Evolutionary conservation across 2,797 vertebrate genomes (phyloP), one percentile per base, ranked within the genome.

Genomic region (Malurus splendens): DNA sequence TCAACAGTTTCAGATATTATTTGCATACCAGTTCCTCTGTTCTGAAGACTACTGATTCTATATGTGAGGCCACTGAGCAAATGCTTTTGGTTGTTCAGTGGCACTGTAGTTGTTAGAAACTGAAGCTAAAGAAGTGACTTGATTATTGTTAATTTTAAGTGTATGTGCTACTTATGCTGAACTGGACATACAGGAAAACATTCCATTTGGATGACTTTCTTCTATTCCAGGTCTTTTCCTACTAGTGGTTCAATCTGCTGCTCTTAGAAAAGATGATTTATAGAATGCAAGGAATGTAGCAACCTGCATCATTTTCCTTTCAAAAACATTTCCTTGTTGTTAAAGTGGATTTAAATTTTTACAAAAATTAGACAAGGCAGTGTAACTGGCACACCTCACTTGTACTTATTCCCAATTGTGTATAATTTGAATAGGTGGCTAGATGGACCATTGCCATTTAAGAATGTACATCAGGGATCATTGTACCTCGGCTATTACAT

Each of bases 381-480:
- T 98, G 97, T 98, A 97, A 96, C 97, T 97, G 97, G 97, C 97
- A 97, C 97, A 96, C 96, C 97, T 96, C 97, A 97, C 96, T 96
- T 97, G 95, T 97, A 97, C 96, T 96, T 97, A 97, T 95, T 96
- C 96, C 97, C 96, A 95, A 90, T 96, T 96, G 87, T 76, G 82
- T 97, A 96, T 96, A 97, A 97, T 97, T 96, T 96, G 97, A 97
- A 95, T 96, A 97, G 97, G 97, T 97, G 96, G 97, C 98, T 97
- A 98, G 98, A 98, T 97, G 97, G 97, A 97, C 96, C 98, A 98
- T 98, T 99, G 98, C 98, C 98, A 98, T 98, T 98, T 98, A 98
- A 98, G 98, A 99, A 98, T 98, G 98, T 99, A 99, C 98, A 98
- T 99, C 99, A 99, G 99, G 98, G 99, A 99, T 99, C 98, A 98